Evolutionary conservation across 2,888 invertebrate species (phyloP).

Genomic region (Brachynemurus nebulosus): DNA sequence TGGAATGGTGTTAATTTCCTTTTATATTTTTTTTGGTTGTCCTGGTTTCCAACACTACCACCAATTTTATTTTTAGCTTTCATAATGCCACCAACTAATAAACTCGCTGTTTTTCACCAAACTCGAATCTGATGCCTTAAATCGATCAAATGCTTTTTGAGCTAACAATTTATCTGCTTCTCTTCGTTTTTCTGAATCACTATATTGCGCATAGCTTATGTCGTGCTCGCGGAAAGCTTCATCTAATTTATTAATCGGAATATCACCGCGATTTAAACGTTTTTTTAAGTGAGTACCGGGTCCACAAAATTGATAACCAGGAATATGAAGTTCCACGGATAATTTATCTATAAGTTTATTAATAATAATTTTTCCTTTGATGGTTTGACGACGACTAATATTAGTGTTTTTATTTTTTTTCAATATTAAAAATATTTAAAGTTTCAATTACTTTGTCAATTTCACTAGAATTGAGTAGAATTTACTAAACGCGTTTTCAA

Average conservation of each 20-base stretch:
- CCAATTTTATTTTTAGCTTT: slow-evolving; percentile 19
- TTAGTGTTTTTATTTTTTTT: background rate
- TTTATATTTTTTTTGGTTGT: too few species aligned
- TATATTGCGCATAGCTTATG: slow-evolving; percentile 18
- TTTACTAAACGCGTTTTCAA: too few species aligned
- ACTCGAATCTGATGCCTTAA: slow-evolving; percentile 17
- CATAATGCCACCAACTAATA: slow-evolving; percentile 19
- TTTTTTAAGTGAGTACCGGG: slow-evolving; percentile 15
- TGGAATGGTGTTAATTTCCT: too few species aligned
- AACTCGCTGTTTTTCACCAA: slow-evolving; percentile 19
- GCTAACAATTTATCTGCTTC: slow-evolving; percentile 21
- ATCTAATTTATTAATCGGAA: slow-evolving; percentile 20
- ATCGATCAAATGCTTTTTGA: slow-evolving; percentile 19
- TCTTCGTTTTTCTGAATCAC: slow-evolving; percentile 15
- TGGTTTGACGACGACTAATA: too few species aligned
- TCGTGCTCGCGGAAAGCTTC: slow-evolving; percentile 21
- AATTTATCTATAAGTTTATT: background rate
- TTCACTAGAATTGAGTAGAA: background rate
- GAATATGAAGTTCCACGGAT: background rate
- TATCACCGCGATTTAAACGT: slow-evolving; percentile 21
- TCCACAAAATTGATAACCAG: background rate
- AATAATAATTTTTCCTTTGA: background rate
- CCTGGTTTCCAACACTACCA: too few species aligned
- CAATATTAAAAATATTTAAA: too few species aligned
- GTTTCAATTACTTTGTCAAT: background rate